Evolutionary conservation across 2,888 invertebrate species (phyloP).

Genomic region (Onchidella celtica): DNA sequence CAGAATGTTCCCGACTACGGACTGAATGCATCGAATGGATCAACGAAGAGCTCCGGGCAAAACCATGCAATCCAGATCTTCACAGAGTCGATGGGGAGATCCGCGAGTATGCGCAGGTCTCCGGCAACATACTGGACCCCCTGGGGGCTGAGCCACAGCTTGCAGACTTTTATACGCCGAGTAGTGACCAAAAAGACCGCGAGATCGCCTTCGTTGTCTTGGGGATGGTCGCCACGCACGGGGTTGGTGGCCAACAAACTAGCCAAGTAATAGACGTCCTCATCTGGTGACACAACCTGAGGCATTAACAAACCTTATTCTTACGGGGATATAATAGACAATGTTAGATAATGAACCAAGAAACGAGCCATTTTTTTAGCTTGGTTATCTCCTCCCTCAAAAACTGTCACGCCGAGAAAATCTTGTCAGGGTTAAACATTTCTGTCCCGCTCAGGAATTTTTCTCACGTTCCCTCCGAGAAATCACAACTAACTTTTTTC

Average conservation of each 20-base stretch:
- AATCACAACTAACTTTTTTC: too few species aligned
- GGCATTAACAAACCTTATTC: too few species aligned
- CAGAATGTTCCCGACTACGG: not conserved
- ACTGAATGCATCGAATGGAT: not conserved
- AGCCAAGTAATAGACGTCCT: too few species aligned
- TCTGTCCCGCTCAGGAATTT: too few species aligned
- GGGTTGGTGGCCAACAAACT: not conserved
- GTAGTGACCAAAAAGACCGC: not conserved
- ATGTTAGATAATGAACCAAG: too few species aligned
- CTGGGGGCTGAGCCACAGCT: not conserved
- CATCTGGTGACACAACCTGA: too few species aligned
- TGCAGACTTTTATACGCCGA: not conserved
- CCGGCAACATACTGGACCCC: not conserved
- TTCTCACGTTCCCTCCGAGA: too few species aligned
- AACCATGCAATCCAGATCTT: not conserved
- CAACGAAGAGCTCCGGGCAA: not conserved
- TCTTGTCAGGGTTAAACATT: too few species aligned
- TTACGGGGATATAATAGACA: too few species aligned
- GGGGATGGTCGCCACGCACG: not conserved
- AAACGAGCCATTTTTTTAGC: too few species aligned
- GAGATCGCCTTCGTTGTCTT: slow-evolving; percentile 1
- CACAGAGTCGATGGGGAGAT: not conserved
- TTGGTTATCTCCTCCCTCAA: too few species aligned
- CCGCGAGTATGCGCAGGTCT: not conserved
- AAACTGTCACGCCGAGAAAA: too few species aligned